These are phyloP conservation scores for Pachyrhynchus sulphureomaculatus DNA, from an alignment of 1,140 invertebrate genomes.

Conservation along the genomic window DNA sequence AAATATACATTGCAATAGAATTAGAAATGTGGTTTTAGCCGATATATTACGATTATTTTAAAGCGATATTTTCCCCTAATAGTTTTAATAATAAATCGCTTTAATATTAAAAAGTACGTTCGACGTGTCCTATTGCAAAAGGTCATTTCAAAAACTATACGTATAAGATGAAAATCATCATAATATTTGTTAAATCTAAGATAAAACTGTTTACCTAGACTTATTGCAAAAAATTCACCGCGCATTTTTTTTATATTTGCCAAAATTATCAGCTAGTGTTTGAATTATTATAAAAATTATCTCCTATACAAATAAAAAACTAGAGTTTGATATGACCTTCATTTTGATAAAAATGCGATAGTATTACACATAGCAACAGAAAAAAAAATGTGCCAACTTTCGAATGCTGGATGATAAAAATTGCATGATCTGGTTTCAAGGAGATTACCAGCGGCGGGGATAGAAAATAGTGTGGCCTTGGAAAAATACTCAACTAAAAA, in stretches of 20 bases:
- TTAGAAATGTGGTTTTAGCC: too few species aligned
- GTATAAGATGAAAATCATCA: too few species aligned
- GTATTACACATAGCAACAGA: slow-evolving; percentile 25
- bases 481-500: neutral
- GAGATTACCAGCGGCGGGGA: slow-evolving; percentile 11
- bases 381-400: slow-evolving; percentile 23
- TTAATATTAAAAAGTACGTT: too few species aligned
- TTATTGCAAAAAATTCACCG: slow-evolving; percentile 26
- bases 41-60: too few species aligned
- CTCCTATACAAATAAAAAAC: slow-evolving; percentile 28
- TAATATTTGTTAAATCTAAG: neutral
- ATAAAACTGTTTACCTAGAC: slow-evolving; percentile 21
- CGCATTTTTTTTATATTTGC: slow-evolving; percentile 15
- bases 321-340: slow-evolving; percentile 22
- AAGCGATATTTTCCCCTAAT: too few species aligned
- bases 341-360: slow-evolving; percentile 28
- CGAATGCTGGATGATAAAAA: slow-evolving; percentile 21
- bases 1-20: too few species aligned
- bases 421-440: slow-evolving; percentile 27
- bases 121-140: too few species aligned
- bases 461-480: neutral
- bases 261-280: slow-evolving; percentile 27
- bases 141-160: too few species aligned
- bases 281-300: slow-evolving; percentile 30
- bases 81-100: too few species aligned